Base-by-base conservation (phyloP, 2,113 vertebrate species). In the Oreotrochilus melanogaster region DNA sequence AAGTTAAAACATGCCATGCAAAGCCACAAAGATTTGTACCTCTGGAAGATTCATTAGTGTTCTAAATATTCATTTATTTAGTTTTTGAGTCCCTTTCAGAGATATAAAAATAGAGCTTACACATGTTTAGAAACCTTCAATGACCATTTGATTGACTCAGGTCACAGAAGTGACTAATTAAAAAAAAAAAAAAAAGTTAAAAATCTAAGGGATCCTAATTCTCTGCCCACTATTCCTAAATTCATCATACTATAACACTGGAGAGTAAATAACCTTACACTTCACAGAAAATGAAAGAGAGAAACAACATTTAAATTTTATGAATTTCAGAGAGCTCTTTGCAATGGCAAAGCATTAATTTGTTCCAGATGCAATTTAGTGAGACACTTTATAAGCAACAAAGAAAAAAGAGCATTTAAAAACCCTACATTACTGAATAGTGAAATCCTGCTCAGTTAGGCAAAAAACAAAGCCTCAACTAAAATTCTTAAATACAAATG, bases 381-480 rank as follows among this genome's bases (percentile, higher is more conserved):
- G 19, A 84, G 2, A 30, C 11, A 24, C 2, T 48, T 78, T 58
- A 47, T 39, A 71, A 66, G 65, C 27, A 78, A 70, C 6, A 79
- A 74, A 53, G 13, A 42, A 35, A 80, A 82, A 92, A 39, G 1
- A 14, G 14, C 50, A 56, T 54, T 72, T 19, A 72, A 86, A 13
- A 8, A 0, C 0, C 4, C 8, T 62, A 2, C 6, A n/a, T 5
- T 31, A 42, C 9, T 39, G 7, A 73, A 48, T 24, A 67, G 8
- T 43, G 15, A 93, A 86, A 90, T 37, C 9, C 10, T 73, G 17
- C 17, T 83, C 53, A 73, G 14, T 51, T 89, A 61, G 6, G 9
- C 33, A 83, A 91, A 74, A 53, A 83, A 3, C 9, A 76, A 61
- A 86, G 3, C 1, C 3, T 27, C 13, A 80, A 50, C 1, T 50